Evolutionary conservation across 1,140 invertebrate species (phyloP), one percentile per base, ranked within the genome.

Genomic region (Oppia nitens): DNA sequence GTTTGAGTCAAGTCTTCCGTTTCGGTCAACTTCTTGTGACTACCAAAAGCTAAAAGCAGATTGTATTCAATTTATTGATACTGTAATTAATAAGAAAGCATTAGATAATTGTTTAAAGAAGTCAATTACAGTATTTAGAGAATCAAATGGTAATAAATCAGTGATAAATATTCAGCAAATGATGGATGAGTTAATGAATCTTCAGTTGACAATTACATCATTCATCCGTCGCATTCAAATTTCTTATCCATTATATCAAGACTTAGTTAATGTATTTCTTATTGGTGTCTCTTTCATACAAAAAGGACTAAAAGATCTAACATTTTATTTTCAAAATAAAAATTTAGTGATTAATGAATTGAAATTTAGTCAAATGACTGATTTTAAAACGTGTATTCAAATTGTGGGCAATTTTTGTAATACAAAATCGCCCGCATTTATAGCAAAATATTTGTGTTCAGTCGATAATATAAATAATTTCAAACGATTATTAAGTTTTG

Each of bases 21-120:
- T 48, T 51, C 26, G 59, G 14, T 40, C 52, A 0, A 21, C 25
- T 28, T 29, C 53, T 20, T 47, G 32, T 21, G 23, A 59, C 17
- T 63, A 58, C 53, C 27, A 32, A n/a, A 54, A 63, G 28, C 23
- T 63, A 12, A 48, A 29, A 25, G 14, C n/a, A 21, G 55, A 60
- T 20, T 12, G 61, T 1, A 23, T 28, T n/a, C 59, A 63, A 17
- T 63, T 61, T 40, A 20, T 52, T 20, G 17, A 21, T 1, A 57
- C 49, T 2, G 21, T 61, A 23, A 49, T 62, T 2, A 48, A 26
- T 27, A 3, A 54, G n/a, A 27, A 45, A 26, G 55, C 32, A 55
- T 17, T 60, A n/a, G 27, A 14, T 47, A 14, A 17, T 3, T 40
- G 27, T 57, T 26, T 9, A 14, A 20, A 57, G 12, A 17, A 32